A percentile compares a stretch with the other conserved stretches of the same genome.
These are phyloP conservation scores for Macropus fuliginosus DNA, from an alignment of 2,797 vertebrate genomes.

Conservation along the genomic window DNA sequence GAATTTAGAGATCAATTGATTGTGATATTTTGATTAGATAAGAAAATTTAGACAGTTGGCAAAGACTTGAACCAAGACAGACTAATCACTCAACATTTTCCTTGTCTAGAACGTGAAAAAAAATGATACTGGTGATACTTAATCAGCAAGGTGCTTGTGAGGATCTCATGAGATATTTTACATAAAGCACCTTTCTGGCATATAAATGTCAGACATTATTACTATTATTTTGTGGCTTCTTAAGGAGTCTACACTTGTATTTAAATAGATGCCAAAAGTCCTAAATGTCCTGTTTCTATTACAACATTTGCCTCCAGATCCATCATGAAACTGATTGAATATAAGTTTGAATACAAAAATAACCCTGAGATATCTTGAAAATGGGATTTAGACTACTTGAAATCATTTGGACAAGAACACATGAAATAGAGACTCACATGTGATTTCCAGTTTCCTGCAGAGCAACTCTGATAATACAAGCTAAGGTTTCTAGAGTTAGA, in stretches of 20 bases:
- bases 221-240: background rate
- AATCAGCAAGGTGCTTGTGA: background rate
- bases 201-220: background rate
- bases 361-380: background rate
- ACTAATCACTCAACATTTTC: background rate
- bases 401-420: background rate
- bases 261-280: conserved; percentile 15
- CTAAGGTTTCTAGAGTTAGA: background rate
- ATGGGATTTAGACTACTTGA: background rate
- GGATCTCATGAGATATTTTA: background rate
- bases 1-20: background rate
- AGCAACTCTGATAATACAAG: background rate
- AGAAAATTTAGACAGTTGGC: background rate
- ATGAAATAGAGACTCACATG: background rate
- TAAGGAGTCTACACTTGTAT: background rate
- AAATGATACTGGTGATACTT: background rate
- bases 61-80: conserved; percentile 12
- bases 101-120: background rate
- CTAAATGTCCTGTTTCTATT: conserved; percentile 21
- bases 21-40: background rate
- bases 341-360: background rate
- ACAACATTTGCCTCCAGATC: background rate
- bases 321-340: background rate
- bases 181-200: background rate
- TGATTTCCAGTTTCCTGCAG: background rate